Evolutionary conservation across 1,140 invertebrate genomes (phyloP).

Genomic region (Megathymus violae): DNA sequence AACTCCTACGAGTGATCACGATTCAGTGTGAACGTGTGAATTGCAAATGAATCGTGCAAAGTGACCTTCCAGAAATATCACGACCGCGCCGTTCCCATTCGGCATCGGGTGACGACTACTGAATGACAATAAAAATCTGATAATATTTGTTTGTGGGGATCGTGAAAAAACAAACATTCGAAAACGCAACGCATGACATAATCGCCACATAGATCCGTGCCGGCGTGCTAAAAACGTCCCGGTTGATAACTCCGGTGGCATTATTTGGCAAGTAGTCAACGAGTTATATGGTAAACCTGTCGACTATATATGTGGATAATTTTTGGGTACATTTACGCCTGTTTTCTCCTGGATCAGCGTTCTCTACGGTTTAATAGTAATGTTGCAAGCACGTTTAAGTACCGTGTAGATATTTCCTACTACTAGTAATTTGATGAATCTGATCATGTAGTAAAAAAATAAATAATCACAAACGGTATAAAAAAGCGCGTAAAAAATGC

Average conservation of each 20-base stretch:
- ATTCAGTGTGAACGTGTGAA: conserved; percentile 4
- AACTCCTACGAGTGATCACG: conserved; percentile 31
- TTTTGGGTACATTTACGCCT: conserved; percentile 11
- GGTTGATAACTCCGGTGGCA: conserved; percentile 52
- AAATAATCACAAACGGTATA: too few species aligned
- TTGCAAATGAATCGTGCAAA: conserved; percentile 43
- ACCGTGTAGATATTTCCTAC: too few species aligned
- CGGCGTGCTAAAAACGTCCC: conserved; percentile 69
- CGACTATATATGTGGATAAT: conserved; percentile 40
- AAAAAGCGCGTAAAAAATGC: too few species aligned
- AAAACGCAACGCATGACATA: conserved; percentile 76
- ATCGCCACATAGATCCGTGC: conserved; percentile 75
- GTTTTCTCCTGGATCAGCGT: background rate
- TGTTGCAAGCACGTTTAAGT: too few species aligned
- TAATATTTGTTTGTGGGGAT: conserved; percentile 52
- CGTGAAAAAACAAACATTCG: conserved; percentile 58
- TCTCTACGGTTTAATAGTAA: too few species aligned
- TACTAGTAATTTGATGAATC: too few species aligned
- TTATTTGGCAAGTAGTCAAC: conserved; percentile 75
- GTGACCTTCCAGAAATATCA: conserved; percentile 69
- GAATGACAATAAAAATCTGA: conserved; percentile 56
- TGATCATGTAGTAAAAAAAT: too few species aligned
- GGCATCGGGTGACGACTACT: conserved; percentile 37
- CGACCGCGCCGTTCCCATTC: conserved; percentile 35
- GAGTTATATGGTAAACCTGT: conserved; percentile 74